phyloP scores from a whole-genome alignment of 2,888 invertebrate genomes.

The Sesia bembeciformis region DNA sequence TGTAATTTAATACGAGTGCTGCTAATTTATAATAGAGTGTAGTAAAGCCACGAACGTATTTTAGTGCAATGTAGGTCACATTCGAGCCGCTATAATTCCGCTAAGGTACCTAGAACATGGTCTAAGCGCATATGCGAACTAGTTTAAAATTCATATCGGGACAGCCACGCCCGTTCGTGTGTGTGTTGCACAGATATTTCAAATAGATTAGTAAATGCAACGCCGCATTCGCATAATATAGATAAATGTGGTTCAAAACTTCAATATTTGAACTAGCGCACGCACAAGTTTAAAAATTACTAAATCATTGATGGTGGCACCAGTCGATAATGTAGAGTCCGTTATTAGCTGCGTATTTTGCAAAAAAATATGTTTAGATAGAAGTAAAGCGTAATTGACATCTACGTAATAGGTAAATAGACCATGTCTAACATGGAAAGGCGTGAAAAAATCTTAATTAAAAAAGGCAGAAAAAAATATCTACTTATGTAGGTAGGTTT shows the following conservation, averaged over 20 bases:
- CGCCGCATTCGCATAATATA: neutral
- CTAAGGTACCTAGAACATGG: slow-evolving; percentile 6
- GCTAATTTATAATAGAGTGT: neutral
- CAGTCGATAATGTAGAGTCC: too few relatives aligned
- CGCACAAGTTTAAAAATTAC: too few relatives aligned
- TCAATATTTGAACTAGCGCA: slow-evolving; percentile 15
- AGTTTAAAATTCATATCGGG: slow-evolving; percentile 54
- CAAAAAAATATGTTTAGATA: too few relatives aligned
- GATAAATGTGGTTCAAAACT: slow-evolving; percentile 28
- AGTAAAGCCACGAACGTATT: neutral
- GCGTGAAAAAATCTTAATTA: too few relatives aligned
- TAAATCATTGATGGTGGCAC: too few relatives aligned
- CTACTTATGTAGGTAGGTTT: too few relatives aligned
- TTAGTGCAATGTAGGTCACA: slow-evolving; percentile 42
- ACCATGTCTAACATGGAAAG: too few relatives aligned
- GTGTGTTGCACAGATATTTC: slow-evolving; percentile 8
- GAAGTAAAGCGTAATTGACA: too few relatives aligned
- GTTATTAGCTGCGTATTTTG: too few relatives aligned
- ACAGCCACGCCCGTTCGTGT: slow-evolving; percentile 43
- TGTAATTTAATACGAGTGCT: neutral
- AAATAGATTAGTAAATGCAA: slow-evolving; percentile 5
- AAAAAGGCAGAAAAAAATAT: too few relatives aligned
- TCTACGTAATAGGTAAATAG: too few relatives aligned
- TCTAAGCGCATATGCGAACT: slow-evolving; percentile 21
- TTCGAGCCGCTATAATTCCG: slow-evolving; percentile 14